These are phyloP conservation scores for Lipotes vexillifer DNA, from an alignment of 2,113 vertebrate species.

Conservation along the genomic window DNA sequence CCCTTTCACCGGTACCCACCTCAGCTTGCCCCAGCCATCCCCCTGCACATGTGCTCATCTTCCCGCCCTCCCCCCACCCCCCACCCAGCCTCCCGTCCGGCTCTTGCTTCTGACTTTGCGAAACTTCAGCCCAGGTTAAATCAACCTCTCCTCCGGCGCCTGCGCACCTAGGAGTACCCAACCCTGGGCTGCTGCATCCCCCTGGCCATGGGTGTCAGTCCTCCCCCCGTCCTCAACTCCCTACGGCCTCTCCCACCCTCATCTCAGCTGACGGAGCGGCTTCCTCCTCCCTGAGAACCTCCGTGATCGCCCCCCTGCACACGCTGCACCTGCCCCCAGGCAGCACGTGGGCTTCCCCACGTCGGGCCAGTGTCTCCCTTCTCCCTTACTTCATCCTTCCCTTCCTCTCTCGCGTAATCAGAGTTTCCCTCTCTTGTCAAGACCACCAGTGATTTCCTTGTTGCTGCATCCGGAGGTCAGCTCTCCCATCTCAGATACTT, in stretches of 20 bases:
- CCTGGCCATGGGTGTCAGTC: too few relatives aligned
- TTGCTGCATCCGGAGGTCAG: not conserved
- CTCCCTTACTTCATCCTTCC: not conserved
- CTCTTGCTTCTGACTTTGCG: not conserved
- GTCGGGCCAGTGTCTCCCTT: not conserved
- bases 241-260: not conserved
- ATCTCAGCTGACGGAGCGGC: not conserved
- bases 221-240: not conserved
- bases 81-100: not conserved
- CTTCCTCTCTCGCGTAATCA: not conserved
- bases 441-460: not conserved
- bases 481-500: not conserved
- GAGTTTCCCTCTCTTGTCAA: too few relatives aligned
- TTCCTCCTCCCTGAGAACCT: not conserved
- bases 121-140: not conserved
- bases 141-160: not conserved
- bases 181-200: too few relatives aligned
- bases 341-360: not conserved
- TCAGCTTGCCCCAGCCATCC: too few relatives aligned
- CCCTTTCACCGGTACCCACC: too few relatives aligned
- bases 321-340: not conserved
- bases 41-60: too few relatives aligned
- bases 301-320: not conserved
- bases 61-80: too few relatives aligned
- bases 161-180: not conserved